Percentiles rank a stretch among this genome's conserved stretches.
These are phyloP conservation scores for Dromaius novaehollandiae DNA, from an alignment of 2,113 vertebrate species.

Conservation along the genomic window DNA sequence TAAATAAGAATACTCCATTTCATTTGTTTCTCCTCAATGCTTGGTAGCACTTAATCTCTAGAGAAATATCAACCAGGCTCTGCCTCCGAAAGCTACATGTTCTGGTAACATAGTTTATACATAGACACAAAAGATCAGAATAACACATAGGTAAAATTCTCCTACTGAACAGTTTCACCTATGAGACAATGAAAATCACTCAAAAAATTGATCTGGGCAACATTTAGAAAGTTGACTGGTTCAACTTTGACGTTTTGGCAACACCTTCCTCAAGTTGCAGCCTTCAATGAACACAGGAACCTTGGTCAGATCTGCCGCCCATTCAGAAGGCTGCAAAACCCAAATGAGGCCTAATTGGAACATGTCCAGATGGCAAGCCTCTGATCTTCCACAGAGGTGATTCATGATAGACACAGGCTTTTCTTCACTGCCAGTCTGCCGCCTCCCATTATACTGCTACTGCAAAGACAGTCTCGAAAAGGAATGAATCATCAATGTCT, in stretches of 20 bases:
- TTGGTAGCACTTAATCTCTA: not conserved
- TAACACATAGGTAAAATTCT: not conserved
- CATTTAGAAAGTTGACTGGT: not conserved
- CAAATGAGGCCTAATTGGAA: not conserved
- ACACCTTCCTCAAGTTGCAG: not conserved
- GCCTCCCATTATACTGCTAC: not conserved
- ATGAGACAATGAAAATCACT: not conserved
- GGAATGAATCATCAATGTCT: not conserved
- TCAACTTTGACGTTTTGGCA: not conserved
- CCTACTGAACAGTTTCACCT: not conserved
- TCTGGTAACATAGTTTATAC: not conserved
- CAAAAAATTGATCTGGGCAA: not conserved
- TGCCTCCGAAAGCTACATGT: not conserved
- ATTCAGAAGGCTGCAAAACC: not conserved
- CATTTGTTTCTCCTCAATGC: not conserved
- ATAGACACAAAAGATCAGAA: not conserved
- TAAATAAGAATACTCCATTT: not conserved
- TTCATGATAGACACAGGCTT: fast-evolving
- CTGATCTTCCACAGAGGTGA: too few relatives aligned
- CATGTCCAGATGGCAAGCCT: fast-evolving
- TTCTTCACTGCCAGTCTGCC: not conserved
- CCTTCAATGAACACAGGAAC: fast-evolving
- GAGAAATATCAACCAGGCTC: not conserved
- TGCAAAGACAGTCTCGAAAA: not conserved
- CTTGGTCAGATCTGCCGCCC: not conserved